Base-by-base conservation (phyloP, 1,140 invertebrate genomes). In the Brachionus paranguensis region DNA sequence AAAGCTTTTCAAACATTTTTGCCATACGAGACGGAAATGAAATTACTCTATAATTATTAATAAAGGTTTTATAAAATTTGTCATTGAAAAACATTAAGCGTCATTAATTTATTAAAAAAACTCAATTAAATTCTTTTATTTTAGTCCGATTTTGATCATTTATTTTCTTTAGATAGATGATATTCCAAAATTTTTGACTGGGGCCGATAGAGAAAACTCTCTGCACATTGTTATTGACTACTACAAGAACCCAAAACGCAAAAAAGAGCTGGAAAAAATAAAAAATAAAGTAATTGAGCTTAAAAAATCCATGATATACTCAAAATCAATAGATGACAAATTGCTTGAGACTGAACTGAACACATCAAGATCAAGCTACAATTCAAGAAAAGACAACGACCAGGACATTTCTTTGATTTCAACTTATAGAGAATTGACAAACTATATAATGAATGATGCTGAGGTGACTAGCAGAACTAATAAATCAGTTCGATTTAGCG, bases 321-420 rank as follows among this genome's bases (percentile, higher is more conserved):
- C 78, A 37, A 60, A 68, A 68, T 20, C 78, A 81, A n/a, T 81
- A 33, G 78, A 81, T 29, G n/a, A 81, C 14, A 81, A 81, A 81
- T 20, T 81, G 10, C n/a, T 43, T 10, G 78, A 81, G 33, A 81
- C 33, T 10, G 78, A 81, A 65, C 24, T 81, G 24, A 81, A 81
- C 41, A 81, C 78, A 14, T 55, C 78, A 27, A 37, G 78, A 37
- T 76, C 41, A 3, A 50, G 72, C 24, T 37, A 17, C 41, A 74
- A 29, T 11, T 50, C 68, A 17, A 43, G 20, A 72, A 37, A 43
- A 41, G 68, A 72, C 41, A 17, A n/a, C 17, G 41, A 45, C 8
- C 29, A 72, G 33, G 68, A 72, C 17, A 17, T 72, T 17, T 20
- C 41, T 14, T 24, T 20, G 4, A 72, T 72, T 10, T 43, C 37